Evolutionary conservation across 2,797 vertebrate genomes (phyloP), one percentile per base, ranked within the genome.

Genomic region (Gymnocypris eckloni): DNA sequence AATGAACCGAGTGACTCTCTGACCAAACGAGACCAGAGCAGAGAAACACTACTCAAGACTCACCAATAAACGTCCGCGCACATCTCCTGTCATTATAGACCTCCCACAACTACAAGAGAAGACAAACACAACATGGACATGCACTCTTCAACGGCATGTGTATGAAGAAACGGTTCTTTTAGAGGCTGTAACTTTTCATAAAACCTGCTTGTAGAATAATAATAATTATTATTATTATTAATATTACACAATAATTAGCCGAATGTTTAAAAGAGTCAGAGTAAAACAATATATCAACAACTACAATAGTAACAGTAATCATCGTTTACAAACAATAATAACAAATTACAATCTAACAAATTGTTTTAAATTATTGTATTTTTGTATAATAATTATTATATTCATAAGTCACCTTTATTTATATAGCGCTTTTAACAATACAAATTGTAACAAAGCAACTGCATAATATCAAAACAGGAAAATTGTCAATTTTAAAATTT

Each of bases 11-110:
- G 16, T 25, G 71, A 10, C 20, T 69, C 33, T 69, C 7, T 4
- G 33, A 7, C 66, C 7, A 20, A 67, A 66, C 25, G 0, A 66
- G 61, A 66, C 25, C 13, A 43, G 4, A 41, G 20, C 37, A 71
- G 10, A 56, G 6, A 37, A 48, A 66, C 15, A 22, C n/a, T 9
- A 8, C 25, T 4, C n/a, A 5, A 10, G 64, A 61, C 93, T 96
- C 96, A 99, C 98, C 98, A 85, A 99, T 98, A 92, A 99, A 99
- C 0, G 98, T 99, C 86, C 98, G 94, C 79, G 97, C 93, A 86
- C 98, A 99, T 92, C 97, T 96, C 90, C 98, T 94, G 76, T 99
- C 98, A 22, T 93, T 94, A 76, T 99, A 99, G 25, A 99, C 98
- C 87, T 99, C 98, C 98, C 98, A 99, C 0, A 99, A 91, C 98